Percentiles rank a stretch among this genome's conserved stretches.
These are phyloP conservation scores for Protonemura montana DNA, from an alignment of 2,888 invertebrate genomes.

Conservation along the genomic window DNA sequence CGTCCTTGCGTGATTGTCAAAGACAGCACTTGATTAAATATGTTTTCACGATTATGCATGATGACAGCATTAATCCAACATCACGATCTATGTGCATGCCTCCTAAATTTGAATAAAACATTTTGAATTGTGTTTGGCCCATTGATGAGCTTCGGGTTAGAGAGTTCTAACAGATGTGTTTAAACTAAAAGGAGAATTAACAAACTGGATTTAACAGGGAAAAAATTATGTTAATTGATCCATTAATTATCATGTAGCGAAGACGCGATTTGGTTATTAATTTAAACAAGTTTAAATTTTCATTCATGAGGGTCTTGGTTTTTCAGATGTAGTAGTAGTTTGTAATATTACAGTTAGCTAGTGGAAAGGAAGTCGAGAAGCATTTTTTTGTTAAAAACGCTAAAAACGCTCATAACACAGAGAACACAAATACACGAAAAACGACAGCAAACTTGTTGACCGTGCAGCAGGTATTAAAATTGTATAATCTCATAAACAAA, in stretches of 20 bases:
- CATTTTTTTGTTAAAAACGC: no score
- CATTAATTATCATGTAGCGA: neutral
- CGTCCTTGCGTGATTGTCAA: neutral
- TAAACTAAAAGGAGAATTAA: neutral
- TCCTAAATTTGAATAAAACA: neutral
- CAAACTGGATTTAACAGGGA: neutral
- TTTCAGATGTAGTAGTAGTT: neutral
- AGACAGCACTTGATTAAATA: neutral
- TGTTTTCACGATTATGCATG: constrained; percentile 12
- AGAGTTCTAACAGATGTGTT: neutral
- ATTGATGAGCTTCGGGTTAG: neutral
- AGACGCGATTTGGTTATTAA: neutral
- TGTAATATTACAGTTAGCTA: neutral
- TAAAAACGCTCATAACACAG: no score
- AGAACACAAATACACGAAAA: no score
- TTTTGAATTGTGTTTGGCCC: neutral
- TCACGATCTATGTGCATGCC: neutral
- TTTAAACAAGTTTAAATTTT: neutral
- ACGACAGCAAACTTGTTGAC: no score
- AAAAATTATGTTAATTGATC: neutral
- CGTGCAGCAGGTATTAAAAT: no score
- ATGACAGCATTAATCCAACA: neutral
- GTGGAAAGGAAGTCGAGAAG: no score
- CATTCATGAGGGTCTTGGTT: neutral
- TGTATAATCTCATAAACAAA: no score